phyloP scores from a whole-genome alignment of 2,113 vertebrate genomes.

The Odontophorus gujanensis region DNA sequence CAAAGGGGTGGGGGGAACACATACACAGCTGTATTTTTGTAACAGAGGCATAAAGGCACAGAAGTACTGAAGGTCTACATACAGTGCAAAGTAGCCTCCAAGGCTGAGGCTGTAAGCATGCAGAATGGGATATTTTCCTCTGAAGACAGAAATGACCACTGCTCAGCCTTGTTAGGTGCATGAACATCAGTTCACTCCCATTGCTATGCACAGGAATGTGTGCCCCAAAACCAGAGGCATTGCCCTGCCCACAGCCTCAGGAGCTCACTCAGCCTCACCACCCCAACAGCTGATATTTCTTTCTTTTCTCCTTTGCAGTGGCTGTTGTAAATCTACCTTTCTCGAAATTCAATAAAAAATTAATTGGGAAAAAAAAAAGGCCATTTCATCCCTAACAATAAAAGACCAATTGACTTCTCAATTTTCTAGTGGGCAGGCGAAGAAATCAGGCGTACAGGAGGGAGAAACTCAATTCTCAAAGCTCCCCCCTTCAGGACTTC shows the following conservation, averaged over 20 bases:
- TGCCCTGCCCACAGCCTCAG: rapidly evolving
- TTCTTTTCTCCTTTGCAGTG: neutral
- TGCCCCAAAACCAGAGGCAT: rapidly evolving
- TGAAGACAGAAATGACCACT: rapidly evolving
- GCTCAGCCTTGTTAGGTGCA: rapidly evolving
- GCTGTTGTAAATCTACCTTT: constrained; percentile 55
- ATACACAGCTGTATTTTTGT: neutral
- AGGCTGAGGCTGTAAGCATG: rapidly evolving
- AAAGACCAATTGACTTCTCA: constrained; percentile 71
- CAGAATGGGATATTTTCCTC: rapidly evolving
- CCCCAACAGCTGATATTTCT: neutral
- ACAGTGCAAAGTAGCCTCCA: neutral
- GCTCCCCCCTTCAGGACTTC: constrained; percentile 33
- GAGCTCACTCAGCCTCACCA: neutral
- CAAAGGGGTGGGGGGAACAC: neutral
- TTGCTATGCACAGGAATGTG: rapidly evolving
- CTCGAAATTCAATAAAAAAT: constrained; percentile 66
- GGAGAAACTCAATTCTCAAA: constrained; percentile 58
- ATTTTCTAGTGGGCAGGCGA: constrained; percentile 49
- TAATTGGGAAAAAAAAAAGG: constrained; percentile 14
- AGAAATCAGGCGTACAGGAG: constrained; percentile 8
- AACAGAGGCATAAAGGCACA: neutral
- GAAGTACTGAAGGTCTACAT: neutral
- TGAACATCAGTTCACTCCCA: rapidly evolving
- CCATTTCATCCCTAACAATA: constrained; percentile 49